Evolutionary conservation across 1,140 invertebrate genomes (phyloP).

Genomic region (Ladona fulva): DNA sequence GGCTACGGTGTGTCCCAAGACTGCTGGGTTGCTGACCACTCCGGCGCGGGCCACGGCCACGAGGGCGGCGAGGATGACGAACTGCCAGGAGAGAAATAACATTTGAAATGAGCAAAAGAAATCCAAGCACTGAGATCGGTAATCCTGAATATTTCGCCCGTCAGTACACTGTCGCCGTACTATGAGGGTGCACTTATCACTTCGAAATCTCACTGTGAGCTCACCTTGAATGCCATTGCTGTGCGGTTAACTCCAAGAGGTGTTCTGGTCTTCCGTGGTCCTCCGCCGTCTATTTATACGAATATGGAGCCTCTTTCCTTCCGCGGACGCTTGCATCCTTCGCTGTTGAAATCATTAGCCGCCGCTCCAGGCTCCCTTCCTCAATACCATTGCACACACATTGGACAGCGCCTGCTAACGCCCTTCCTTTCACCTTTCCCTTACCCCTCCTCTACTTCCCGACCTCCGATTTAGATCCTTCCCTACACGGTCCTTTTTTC

Average conservation of each 20-base stretch:
- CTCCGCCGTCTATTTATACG: not conserved
- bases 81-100: not conserved
- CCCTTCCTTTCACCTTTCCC: not conserved
- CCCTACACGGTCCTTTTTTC: not conserved
- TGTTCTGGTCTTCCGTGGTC: not conserved
- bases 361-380: not conserved
- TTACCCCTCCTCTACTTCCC: not conserved
- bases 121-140: not conserved
- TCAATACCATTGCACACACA: not conserved
- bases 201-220: not conserved
- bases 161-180: too few species aligned
- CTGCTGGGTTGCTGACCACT: conserved; percentile 15
- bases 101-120: not conserved
- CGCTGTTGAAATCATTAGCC: not conserved
- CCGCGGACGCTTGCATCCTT: not conserved
- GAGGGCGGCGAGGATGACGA: conserved; percentile 18
- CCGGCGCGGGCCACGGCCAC: conserved; percentile 19
- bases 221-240: conserved; percentile 4
- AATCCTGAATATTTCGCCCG: too few species aligned
- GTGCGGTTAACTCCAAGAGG: not conserved
- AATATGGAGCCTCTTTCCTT: not conserved
- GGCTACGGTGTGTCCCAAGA: conserved; percentile 14
- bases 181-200: too few species aligned
- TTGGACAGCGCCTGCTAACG: not conserved
- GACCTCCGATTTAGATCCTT: not conserved